Evolutionary conservation across 2,888 invertebrate genomes (phyloP).

Genomic region (Cheiracanthium punctorium): DNA sequence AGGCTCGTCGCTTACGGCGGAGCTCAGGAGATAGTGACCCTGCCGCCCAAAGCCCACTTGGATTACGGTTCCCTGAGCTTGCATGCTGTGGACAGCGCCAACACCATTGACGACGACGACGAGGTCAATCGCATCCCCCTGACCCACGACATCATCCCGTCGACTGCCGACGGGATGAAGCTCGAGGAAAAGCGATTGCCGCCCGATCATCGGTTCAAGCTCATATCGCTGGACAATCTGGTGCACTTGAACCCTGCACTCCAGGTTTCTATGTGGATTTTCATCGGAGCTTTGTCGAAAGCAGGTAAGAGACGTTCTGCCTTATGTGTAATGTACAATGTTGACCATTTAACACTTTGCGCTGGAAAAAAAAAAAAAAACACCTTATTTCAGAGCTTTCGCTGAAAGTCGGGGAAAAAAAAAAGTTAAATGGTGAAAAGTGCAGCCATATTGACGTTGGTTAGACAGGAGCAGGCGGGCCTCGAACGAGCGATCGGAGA

Average conservation of each 20-base stretch:
- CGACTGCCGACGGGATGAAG: background rate
- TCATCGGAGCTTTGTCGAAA: slow-evolving; percentile 48
- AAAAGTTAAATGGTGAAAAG: too few relatives aligned
- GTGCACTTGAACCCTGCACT: slow-evolving; percentile 58
- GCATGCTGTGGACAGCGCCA: slow-evolving; percentile 7
- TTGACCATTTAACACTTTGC: too few relatives aligned
- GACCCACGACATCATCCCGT: slow-evolving; percentile 23
- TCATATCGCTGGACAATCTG: slow-evolving; percentile 60
- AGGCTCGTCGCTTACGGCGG: background rate
- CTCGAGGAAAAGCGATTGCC: background rate
- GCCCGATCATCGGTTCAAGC: slow-evolving; percentile 56
- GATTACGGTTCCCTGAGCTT: background rate
- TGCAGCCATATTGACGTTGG: too few relatives aligned
- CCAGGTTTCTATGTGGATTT: slow-evolving; percentile 52
- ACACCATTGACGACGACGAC: slow-evolving; percentile 38
- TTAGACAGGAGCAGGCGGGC: too few relatives aligned
- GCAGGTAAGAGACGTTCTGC: slow-evolving; percentile 55
- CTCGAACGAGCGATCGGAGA: too few relatives aligned
- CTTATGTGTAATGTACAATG: too few relatives aligned
- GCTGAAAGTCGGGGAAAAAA: too few relatives aligned
- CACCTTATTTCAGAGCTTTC: too few relatives aligned
- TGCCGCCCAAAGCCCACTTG: background rate
- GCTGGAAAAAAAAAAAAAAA: too few relatives aligned
- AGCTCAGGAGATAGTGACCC: background rate
- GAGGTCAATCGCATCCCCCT: slow-evolving; percentile 50